Evolutionary conservation across 2,888 invertebrate species (phyloP), one percentile per base, ranked within the genome.

Genomic region (Drosophila eohydei): DNA sequence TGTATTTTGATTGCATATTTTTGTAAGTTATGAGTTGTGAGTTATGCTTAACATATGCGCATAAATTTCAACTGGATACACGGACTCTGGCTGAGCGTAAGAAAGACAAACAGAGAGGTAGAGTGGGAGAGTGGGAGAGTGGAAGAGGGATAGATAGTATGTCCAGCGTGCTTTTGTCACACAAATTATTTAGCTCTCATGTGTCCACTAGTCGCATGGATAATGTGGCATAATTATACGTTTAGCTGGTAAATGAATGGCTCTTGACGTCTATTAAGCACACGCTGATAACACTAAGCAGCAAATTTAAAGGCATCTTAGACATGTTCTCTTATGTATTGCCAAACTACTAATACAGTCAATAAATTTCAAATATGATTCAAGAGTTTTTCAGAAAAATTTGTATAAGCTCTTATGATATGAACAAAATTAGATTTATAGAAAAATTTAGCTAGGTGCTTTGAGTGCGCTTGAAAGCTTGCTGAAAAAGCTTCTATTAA

Each of bases 1-100:
- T 79, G 78, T 79, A 69, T 78, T 78, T 78, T 74, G 78, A 78
- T 78, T 78, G 74, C 75, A 69, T 74, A 71, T 71, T 78, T 74
- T 71, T 74, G 40, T 78, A 67, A 71, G 78, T 74, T 71, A 78
- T 65, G 71, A 68, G 57, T 56, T 62, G 50, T 64, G 65, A 74
- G 57, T 65, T 68, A 78, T 67, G 68, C 40, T 50, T 48, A 78
- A 71, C 71, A 71, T 78, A 74, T 71, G 74, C 61, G 64, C 74
- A 78, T 74, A 78, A 78, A 74, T 69, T 73, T 41, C 14, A 34
- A 21, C 30, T 12, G 21, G 21, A 9, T 30, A 28, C 40, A 40
- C 40, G 36, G 30, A 14, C 28, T 16, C 28, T 11, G 54, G n/a
- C 54, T n/a, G 38, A 9, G 36, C 38, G 11, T 30, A 36, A 38